Evolutionary conservation across 2,888 invertebrate genomes (phyloP), one percentile per base, ranked within the genome.

Genomic region (Eristalis arbustorum): DNA sequence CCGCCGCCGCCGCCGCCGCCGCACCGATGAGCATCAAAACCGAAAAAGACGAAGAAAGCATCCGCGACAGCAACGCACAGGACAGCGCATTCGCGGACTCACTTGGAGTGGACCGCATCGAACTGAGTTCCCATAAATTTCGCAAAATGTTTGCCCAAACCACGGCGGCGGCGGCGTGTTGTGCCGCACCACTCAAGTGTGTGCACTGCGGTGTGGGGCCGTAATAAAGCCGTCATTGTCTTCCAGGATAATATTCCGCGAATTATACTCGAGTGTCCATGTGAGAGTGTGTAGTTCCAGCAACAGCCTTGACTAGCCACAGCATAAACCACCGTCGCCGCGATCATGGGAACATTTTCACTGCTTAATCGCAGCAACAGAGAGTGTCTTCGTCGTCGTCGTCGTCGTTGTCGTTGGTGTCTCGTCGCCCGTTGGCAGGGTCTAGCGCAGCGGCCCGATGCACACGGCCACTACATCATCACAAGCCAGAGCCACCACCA

Each of bases 181-280:
- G n/a, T 40, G 31, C 31, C 66, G 14, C 66, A 11, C 34, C 49
- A 73, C 75, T 84, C 84, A 80, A 80, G 57, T 37, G 76, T 73
- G 67, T 68, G 64, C 73, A 82, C 77, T 82, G 82, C 72, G 64
- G 77, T 85, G 82, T 82, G 77, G 73, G 85, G 85, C 82, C 82
- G 14, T 82, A 82, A 85, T 85, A 85, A 82, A 85, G 85, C 61
- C 85, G 66, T 85, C 82, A 85, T 85, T 85, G 85, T 85, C 85
- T 85, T 82, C 68, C 69, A 85, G 85, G 82, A 85, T 85, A 78
- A 85, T 85, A 85, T 85, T 85, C 85, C 64, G 76, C 73, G 85
- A 85, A 85, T 85, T 74, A 77, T 85, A 49, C 49, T 81, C 62
- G 77, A 73, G 59, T 78, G 82, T 74, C 34, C 67, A 68, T 63